These are phyloP conservation scores for Varanus salvator DNA, from an alignment of 2,113 vertebrate species.

Conservation along the genomic window DNA sequence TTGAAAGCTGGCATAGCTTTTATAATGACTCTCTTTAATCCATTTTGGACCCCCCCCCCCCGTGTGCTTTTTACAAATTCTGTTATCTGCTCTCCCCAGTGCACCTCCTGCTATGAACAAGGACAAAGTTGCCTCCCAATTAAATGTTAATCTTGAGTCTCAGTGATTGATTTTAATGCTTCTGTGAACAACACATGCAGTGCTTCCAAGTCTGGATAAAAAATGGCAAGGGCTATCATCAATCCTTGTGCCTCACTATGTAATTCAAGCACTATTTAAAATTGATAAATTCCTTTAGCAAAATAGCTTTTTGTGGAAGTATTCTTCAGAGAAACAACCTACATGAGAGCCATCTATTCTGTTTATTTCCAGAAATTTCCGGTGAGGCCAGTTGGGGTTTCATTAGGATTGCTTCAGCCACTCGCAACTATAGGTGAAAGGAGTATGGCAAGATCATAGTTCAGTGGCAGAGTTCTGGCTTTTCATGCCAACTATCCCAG, in stretches of 20 bases:
- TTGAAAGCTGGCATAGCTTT: slow-evolving; percentile 15
- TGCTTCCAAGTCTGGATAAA: slow-evolving; percentile 60
- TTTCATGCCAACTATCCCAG: not conserved
- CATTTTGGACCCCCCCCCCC: not conserved
- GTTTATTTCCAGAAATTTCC: not conserved
- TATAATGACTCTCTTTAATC: not conserved
- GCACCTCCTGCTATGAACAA: slow-evolving; percentile 2
- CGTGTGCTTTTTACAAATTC: slow-evolving; percentile 5
- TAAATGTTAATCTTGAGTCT: slow-evolving; percentile 38
- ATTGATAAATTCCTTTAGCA: slow-evolving; percentile 35
- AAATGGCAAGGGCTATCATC: slow-evolving; percentile 67
- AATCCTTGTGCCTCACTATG: slow-evolving; percentile 52
- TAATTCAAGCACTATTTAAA: slow-evolving; percentile 44
- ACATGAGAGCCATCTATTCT: not conserved
- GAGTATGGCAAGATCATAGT: not conserved
- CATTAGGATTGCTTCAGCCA: not conserved
- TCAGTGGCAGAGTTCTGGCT: not conserved
- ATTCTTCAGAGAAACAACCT: not conserved
- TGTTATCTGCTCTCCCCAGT: slow-evolving; percentile 27
- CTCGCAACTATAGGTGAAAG: not conserved
- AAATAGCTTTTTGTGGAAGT: slow-evolving; percentile 17
- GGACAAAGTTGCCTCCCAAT: slow-evolving; percentile 52
- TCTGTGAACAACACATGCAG: slow-evolving; percentile 62
- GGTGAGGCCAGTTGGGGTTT: not conserved
- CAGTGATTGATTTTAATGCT: slow-evolving; percentile 62